phyloP scores from a whole-genome alignment of 2,888 invertebrate species.

The Malthinus flaveolus region DNA sequence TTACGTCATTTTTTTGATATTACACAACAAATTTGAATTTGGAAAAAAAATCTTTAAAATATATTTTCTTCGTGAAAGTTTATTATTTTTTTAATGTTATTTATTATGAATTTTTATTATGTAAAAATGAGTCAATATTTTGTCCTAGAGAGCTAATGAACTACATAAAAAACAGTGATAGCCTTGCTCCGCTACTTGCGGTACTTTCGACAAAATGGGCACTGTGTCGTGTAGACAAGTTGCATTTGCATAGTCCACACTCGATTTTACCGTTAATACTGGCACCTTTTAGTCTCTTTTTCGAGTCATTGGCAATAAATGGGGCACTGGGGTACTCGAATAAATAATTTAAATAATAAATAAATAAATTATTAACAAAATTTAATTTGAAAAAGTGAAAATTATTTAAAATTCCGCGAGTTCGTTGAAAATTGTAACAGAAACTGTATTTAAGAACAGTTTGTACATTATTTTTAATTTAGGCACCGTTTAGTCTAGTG shows the following conservation, averaged over 20 bases:
- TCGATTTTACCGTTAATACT: constrained; percentile 27
- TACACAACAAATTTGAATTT: too few relatives aligned
- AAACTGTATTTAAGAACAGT: too few relatives aligned
- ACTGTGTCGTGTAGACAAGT: constrained; percentile 24
- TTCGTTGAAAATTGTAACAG: too few relatives aligned
- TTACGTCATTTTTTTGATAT: too few relatives aligned
- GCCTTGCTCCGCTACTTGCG: constrained; percentile 26
- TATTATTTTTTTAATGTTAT: constrained; percentile 8
- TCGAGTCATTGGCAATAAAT: constrained; percentile 10
- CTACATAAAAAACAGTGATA: constrained; percentile 20
- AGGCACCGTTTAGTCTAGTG: too few relatives aligned
- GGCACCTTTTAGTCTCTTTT: constrained; percentile 12
- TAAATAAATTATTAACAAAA: too few relatives aligned
- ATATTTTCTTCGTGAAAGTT: neutral
- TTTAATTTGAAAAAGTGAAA: too few relatives aligned
- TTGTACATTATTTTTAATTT: too few relatives aligned
- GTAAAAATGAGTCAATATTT: constrained; percentile 23
- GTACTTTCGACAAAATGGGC: constrained; percentile 28
- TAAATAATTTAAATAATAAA: too few relatives aligned
- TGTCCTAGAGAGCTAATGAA: constrained; percentile 31
- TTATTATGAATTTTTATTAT: neutral
- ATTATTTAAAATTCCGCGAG: too few relatives aligned
- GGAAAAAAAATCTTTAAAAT: too few relatives aligned
- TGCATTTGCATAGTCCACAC: constrained; percentile 30
- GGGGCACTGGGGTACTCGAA: constrained; percentile 9